A percentile compares a stretch with the other conserved stretches of the same genome.
Evolutionary conservation across 2,888 invertebrate genomes (phyloP).

Genomic region (Amphipyra berbera): DNA sequence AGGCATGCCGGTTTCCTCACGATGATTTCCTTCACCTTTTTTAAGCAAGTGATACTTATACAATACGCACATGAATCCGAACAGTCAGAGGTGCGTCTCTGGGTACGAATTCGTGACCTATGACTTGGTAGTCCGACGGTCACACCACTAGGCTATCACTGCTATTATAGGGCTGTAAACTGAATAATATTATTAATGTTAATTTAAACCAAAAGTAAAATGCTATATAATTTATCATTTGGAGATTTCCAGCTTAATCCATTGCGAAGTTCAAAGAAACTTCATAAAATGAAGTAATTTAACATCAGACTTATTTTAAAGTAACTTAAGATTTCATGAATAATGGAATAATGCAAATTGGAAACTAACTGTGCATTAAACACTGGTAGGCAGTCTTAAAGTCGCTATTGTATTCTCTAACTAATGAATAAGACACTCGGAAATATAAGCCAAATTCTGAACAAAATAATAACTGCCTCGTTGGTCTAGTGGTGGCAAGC

Average conservation of each 20-base stretch:
- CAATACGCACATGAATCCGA: too few relatives aligned
- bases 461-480: too few relatives aligned
- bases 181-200: constrained; percentile 11
- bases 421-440: background rate
- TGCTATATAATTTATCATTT: constrained; percentile 7
- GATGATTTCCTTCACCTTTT: too few relatives aligned
- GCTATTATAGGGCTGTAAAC: too few relatives aligned
- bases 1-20: too few relatives aligned
- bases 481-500: too few relatives aligned
- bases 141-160: too few relatives aligned
- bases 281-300: constrained; percentile 21
- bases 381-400: constrained; percentile 11
- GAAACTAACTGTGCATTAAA: constrained; percentile 36
- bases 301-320: constrained; percentile 23
- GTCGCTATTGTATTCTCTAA: constrained; percentile 22
- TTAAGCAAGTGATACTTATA: too few relatives aligned
- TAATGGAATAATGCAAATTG: constrained; percentile 28
- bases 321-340: constrained; percentile 26
- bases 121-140: too few relatives aligned
- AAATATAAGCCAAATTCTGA: background rate
- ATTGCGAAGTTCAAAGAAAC: constrained; percentile 4
- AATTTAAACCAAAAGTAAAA: background rate
- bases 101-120: too few relatives aligned
- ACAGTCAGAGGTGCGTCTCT: too few relatives aligned
- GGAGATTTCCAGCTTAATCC: background rate